phyloP scores from a whole-genome alignment of 2,797 vertebrate species.

The Nothura maculosa region DNA sequence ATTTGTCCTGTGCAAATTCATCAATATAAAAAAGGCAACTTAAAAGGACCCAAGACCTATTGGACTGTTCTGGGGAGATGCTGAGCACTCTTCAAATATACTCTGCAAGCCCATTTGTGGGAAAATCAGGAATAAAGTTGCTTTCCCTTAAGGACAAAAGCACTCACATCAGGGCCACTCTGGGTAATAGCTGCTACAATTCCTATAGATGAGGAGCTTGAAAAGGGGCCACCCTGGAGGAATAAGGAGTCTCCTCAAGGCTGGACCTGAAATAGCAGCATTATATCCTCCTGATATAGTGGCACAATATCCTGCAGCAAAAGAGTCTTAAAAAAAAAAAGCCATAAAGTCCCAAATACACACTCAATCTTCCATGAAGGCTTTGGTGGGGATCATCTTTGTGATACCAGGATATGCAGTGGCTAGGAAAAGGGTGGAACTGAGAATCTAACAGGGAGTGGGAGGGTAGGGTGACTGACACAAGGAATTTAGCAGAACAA shows the following conservation, averaged over 20 bases:
- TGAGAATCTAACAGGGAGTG: neutral
- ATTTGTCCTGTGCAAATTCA: neutral
- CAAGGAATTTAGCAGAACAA: neutral
- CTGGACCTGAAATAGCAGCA: neutral
- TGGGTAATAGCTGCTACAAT: neutral
- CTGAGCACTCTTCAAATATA: neutral
- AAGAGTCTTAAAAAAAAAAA: neutral
- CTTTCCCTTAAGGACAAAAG: neutral
- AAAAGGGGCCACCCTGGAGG: neutral
- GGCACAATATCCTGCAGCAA: neutral
- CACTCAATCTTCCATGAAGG: neutral
- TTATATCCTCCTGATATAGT: neutral
- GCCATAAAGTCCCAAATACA: neutral
- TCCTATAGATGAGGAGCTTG: neutral
- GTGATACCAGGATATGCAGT: neutral
- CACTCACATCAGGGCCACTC: neutral
- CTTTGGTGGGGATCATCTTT: neutral
- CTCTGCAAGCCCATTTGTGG: neutral
- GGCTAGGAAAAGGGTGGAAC: neutral
- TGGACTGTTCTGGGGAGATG: neutral
- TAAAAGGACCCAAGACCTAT: neutral
- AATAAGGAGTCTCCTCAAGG: neutral
- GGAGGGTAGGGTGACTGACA: neutral
- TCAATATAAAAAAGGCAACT: neutral
- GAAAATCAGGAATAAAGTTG: neutral